Base-by-base conservation (phyloP, 2,888 invertebrate genomes). In the Amiota minor region DNA sequence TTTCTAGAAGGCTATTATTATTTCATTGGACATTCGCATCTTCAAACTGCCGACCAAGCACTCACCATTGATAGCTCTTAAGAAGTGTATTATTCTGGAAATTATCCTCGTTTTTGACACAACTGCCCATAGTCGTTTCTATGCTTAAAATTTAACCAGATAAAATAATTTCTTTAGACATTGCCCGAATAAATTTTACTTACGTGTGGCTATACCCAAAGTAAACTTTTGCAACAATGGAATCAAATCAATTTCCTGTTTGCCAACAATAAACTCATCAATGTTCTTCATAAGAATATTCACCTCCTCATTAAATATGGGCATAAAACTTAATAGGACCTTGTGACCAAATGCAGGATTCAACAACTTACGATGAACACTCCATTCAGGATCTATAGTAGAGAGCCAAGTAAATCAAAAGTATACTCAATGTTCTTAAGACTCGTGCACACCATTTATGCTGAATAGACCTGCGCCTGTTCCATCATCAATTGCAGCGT, bases 81-180 rank as follows among this genome's bases (percentile, higher is more conserved):
- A 88, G 68, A 2, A 89, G 69, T 16, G 78, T 79, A 16, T 79
- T 78, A n/a, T 76, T 82, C 53, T 71, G 80, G 23, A 75, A 59
- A 68, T 45, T 77, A 16, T 73, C 76, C 45, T 70, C 74, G 11
- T 74, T 72, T 11, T 79, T 82, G 10, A 80, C 81, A 70, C 85
- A 82, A 59, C 79, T 83, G 0, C 89, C 89, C 89, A 89, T 89
- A 11, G 89, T 89, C 0, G 88, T 89, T 77, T 86, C 88, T 88
- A 70, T 47, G 68, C 61, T 56, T 62, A 20, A 73, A 61, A 56
- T 0, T 72, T 14, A 11, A 2, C 0, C n/a, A 47, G 35, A 35
- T 35, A 35, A 35, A 35, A 35, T 35, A 35, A 64, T 20, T 47
- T 53, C 11, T 23, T 45, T n/a, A n/a, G 35, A 59, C n/a, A 53